phyloP scores from a whole-genome alignment of 2,888 invertebrate species.

The Limnephilus auricula region DNA sequence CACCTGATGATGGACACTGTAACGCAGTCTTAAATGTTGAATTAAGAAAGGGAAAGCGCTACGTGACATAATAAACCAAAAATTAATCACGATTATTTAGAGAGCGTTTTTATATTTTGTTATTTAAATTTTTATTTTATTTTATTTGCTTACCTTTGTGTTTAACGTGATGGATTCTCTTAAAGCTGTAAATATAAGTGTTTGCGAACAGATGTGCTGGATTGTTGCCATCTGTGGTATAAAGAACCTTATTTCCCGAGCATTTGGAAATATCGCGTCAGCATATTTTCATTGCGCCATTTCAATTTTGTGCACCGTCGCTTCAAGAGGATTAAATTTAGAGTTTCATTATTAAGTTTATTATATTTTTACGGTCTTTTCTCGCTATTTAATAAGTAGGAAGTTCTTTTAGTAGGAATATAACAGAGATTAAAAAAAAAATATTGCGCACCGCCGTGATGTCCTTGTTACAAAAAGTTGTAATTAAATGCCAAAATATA shows the following conservation, averaged over 20 bases:
- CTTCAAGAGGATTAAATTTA: not conserved
- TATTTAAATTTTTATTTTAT: too few relatives aligned
- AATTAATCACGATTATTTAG: too few relatives aligned
- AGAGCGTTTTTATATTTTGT: too few relatives aligned
- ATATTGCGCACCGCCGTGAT: not conserved
- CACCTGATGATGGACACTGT: too few relatives aligned
- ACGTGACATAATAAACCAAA: too few relatives aligned
- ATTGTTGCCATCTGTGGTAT: not conserved
- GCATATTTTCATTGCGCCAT: not conserved
- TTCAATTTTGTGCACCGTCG: constrained; percentile 2
- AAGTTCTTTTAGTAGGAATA: not conserved
- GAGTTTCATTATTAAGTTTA: not conserved
- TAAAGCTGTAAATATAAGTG: not conserved
- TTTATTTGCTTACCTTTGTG: not conserved
- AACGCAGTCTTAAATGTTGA: too few relatives aligned
- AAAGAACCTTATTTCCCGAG: not conserved
- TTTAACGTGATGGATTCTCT: not conserved
- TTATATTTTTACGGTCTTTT: not conserved
- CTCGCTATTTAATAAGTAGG: not conserved
- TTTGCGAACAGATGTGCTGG: not conserved
- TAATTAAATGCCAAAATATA: too few relatives aligned
- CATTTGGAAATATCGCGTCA: not conserved
- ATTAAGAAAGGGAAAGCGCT: too few relatives aligned
- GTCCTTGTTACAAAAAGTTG: not conserved
- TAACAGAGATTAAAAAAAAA: too few relatives aligned